Percentiles rank a stretch among this genome's conserved stretches.
Evolutionary conservation across 2,888 invertebrate genomes (phyloP).

Genomic region (Ichneumoninae sp.): DNA sequence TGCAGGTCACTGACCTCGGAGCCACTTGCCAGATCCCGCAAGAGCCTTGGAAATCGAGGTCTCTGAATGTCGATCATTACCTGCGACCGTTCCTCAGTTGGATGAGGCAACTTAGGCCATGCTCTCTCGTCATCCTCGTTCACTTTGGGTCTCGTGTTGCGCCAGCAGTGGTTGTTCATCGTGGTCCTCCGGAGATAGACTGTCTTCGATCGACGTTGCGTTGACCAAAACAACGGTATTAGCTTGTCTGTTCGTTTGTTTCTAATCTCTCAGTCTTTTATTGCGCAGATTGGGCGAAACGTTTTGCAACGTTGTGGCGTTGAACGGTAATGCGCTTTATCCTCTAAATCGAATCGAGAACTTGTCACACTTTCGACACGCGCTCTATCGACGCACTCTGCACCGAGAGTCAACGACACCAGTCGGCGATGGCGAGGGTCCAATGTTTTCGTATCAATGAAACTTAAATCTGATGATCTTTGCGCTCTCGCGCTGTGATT

Average conservation of each 20-base stretch:
- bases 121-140: conserved; percentile 43
- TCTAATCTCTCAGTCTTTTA: background rate
- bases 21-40: background rate
- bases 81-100: background rate
- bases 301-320: background rate
- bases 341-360: conserved; percentile 8
- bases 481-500: background rate
- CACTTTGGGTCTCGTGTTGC: conserved; percentile 19
- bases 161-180: conserved; percentile 60
- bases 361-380: background rate
- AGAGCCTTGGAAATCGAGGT: background rate
- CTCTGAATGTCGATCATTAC: background rate
- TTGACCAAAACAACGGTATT: background rate
- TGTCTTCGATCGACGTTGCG: background rate
- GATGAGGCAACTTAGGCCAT: conserved; percentile 55
- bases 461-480: conserved; percentile 13
- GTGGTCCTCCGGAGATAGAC: background rate
- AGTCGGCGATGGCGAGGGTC: conserved; percentile 7
- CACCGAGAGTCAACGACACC: background rate
- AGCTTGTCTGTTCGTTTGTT: background rate
- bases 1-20: conserved; percentile 1
- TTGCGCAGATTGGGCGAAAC: background rate
- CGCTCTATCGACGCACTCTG: background rate
- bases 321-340: background rate
- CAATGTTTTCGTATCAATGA: conserved; percentile 17